Percentiles rank a stretch among this genome's conserved stretches.
Conservation (phyloP, 1,140 invertebrate species). For the Calosoma granatense region DNA sequence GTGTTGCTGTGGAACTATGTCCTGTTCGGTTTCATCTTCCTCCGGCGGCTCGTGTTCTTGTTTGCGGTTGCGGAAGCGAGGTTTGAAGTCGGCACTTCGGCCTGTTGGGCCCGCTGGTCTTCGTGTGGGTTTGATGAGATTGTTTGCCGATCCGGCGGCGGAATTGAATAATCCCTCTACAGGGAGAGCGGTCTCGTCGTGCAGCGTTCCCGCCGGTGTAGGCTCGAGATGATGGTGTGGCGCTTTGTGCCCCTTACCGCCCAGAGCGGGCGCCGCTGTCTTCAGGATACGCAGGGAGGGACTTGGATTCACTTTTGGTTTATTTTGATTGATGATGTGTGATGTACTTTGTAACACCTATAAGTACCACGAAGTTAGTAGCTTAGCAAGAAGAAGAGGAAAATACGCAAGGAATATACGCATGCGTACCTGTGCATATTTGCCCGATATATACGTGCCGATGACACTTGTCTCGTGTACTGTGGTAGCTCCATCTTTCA, state of each 20-base stretch:
- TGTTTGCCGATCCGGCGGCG: slow-evolving; percentile 24
- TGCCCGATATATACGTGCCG: slow-evolving; percentile 76
- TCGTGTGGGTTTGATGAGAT: slow-evolving; percentile 41
- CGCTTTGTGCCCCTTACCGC: slow-evolving; percentile 36
- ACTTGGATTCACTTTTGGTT: slow-evolving; percentile 51
- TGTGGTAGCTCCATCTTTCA: slow-evolving; percentile 72
- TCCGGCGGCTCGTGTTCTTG: slow-evolving; percentile 32
- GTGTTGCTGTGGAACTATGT: slow-evolving; percentile 23
- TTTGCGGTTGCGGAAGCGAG: slow-evolving; percentile 29
- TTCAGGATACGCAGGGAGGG: slow-evolving; percentile 57
- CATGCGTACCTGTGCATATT: slow-evolving; percentile 69
- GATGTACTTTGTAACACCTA: slow-evolving; percentile 29
- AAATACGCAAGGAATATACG: slow-evolving; percentile 33
- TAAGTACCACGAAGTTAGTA: not conserved
- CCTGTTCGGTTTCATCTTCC: slow-evolving; percentile 28
- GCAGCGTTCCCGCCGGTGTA: slow-evolving; percentile 43
- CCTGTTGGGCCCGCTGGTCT: slow-evolving; percentile 39
- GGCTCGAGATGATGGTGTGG: slow-evolving; percentile 45
- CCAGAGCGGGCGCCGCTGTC: slow-evolving; percentile 55
- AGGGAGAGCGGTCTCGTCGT: slow-evolving; percentile 43
- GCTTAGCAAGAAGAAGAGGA: not conserved
- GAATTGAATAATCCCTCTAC: slow-evolving; percentile 39
- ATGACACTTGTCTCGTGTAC: slow-evolving; percentile 81
- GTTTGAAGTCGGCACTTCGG: slow-evolving; percentile 28
- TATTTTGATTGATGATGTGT: slow-evolving; percentile 32